Percentiles rank a stretch among this genome's conserved stretches.
Evolutionary conservation across 2,888 invertebrate species (phyloP).

Genomic region (Troides helena): DNA sequence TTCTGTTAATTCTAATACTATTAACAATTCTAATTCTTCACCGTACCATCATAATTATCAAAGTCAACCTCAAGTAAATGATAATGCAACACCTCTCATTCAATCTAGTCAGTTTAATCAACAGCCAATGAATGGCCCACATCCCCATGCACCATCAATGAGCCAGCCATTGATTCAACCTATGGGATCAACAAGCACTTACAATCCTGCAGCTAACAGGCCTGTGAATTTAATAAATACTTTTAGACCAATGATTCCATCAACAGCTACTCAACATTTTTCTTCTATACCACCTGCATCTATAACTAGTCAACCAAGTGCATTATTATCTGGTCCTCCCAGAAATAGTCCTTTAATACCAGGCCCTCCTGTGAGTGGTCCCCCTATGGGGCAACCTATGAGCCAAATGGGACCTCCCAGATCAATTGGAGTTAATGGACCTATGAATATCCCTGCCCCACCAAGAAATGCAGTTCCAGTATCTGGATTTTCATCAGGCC

Average conservation of each 20-base stretch:
- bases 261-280: slow-evolving; percentile 24
- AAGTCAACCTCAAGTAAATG: slow-evolving; percentile 61
- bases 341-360: slow-evolving; percentile 56
- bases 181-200: slow-evolving; percentile 46
- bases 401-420: slow-evolving; percentile 31
- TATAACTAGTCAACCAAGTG: slow-evolving; percentile 49
- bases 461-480: slow-evolving; percentile 23
- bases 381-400: slow-evolving; percentile 29
- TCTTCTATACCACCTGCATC: slow-evolving; percentile 43
- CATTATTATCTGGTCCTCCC: slow-evolving; percentile 49
- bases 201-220: slow-evolving; percentile 40
- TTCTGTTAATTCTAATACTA: slow-evolving; percentile 46
- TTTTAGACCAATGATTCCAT: slow-evolving; percentile 39
- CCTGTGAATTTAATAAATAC: slow-evolving; percentile 41
- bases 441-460: slow-evolving; percentile 29
- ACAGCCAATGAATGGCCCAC: slow-evolving; percentile 64
- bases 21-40: slow-evolving; percentile 49
- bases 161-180: slow-evolving; percentile 40
- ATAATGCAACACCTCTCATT: slow-evolving; percentile 68
- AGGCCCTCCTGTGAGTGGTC: slow-evolving; percentile 45
- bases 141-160: slow-evolving; percentile 32
- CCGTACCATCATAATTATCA: slow-evolving; percentile 52
- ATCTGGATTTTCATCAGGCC: slow-evolving; percentile 34
- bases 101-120: slow-evolving; percentile 70
- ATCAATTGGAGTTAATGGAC: slow-evolving; percentile 48